Evolutionary conservation across 2,113 vertebrate genomes (phyloP).

Genomic region (Motacilla alba): DNA sequence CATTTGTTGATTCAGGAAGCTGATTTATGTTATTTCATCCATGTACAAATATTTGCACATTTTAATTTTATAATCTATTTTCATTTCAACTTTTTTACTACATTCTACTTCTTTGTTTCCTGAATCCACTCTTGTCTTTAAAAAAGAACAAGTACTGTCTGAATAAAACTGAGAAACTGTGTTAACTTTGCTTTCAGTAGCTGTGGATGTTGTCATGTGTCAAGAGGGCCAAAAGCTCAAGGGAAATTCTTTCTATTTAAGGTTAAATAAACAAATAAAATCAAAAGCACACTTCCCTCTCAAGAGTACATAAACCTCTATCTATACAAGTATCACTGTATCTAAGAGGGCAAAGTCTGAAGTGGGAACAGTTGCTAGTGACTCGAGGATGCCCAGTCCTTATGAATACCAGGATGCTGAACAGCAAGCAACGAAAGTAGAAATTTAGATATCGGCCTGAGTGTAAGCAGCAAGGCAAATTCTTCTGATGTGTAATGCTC

Average conservation of each 20-base stretch:
- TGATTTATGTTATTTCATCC: not conserved
- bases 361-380: not conserved
- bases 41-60: not conserved
- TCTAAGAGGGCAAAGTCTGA: not conserved
- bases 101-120: not conserved
- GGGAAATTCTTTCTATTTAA: not conserved
- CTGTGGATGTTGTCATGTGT: not conserved
- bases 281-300: not conserved
- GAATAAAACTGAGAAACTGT: not conserved
- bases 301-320: not conserved
- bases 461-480: not conserved
- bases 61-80: not conserved
- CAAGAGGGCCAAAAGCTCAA: not conserved
- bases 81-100: not conserved
- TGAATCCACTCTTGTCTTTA: not conserved
- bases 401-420: not conserved
- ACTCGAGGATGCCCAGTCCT: fast-evolving
- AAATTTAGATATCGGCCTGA: not conserved
- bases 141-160: not conserved
- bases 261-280: constrained; percentile 4
- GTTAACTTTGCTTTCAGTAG: not conserved
- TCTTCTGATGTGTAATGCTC: not conserved
- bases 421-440: not conserved
- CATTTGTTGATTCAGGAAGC: not conserved
- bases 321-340: not conserved